Base-by-base conservation (phyloP, 2,888 invertebrate species). In the Sabatieria punctata region DNA sequence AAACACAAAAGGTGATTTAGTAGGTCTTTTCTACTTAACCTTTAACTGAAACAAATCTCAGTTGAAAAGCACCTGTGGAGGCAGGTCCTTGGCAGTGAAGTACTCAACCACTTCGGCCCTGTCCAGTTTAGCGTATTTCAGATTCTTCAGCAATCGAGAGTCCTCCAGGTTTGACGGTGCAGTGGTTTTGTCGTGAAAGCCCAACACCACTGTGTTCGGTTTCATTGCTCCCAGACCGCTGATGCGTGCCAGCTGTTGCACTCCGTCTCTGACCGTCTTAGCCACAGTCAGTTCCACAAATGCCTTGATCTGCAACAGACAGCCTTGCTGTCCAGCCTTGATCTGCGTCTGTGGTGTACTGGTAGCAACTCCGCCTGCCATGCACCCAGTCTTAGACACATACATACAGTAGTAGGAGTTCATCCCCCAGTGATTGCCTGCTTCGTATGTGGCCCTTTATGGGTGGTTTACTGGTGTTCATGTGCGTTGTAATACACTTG, bases 171-270 rank as follows among this genome's bases (percentile, higher is more conserved):
- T 85, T 65, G 91, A 85, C 35, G 71, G 70, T 0, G 82, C 80
- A 0, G 71, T 60, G 25, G 57, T 75, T 23, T 77, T 74, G 63
- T 95, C 93, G 54, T 85, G 77, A 71, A 91, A 97, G 19, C 95
- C 95, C 40, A 97, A 71, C 30, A 95, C 76, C 49, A 95, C 85
- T 0, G 95, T 95, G 65, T 97, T 97, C 0, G 95, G 93, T 66
- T 95, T 95, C 95, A 97, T 95, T 15, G 95, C 97, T 1, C 97
- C 97, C 64, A 97, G 78, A 2, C 97, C 97, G 0, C 88, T 80
- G 49, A 93, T 15, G 8, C 30, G 8, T 15, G 15, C 78, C 52
- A 97, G 73, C 69, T 97, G 93, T 49, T 85, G 84, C 38, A 93
- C 76, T 2, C 97, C 97, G 56, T 82, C 80, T 1, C 91, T 75